These are phyloP conservation scores for Serripes groenlandicus DNA, from an alignment of 2,888 invertebrate genomes.

Conservation along the genomic window DNA sequence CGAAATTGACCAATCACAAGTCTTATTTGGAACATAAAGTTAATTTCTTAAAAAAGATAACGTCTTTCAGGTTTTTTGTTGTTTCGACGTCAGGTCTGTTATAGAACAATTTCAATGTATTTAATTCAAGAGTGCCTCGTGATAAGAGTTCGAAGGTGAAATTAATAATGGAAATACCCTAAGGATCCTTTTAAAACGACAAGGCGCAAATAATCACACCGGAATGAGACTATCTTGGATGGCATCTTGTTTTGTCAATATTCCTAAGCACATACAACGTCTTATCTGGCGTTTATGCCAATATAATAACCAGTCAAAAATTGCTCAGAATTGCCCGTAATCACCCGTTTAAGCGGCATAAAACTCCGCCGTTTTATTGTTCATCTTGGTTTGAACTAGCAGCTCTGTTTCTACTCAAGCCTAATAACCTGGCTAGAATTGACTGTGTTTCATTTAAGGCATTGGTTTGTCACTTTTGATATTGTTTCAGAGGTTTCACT, in stretches of 20 bases:
- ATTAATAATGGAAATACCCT: no score
- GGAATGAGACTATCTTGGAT: constrained; percentile 5
- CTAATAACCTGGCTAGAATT: constrained; percentile 58
- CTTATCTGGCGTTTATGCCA: constrained; percentile 24
- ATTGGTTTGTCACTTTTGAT: constrained; percentile 61
- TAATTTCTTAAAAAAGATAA: no score
- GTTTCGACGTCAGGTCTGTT: no score
- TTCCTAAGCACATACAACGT: constrained; percentile 1
- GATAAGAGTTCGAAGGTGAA: no score
- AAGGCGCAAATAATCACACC: constrained; percentile 15
- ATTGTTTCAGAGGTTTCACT: constrained; percentile 45
- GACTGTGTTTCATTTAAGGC: constrained; percentile 59
- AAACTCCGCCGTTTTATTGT: constrained; percentile 59
- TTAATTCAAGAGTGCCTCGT: no score
- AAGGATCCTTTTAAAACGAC: no score
- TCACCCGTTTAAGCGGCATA: constrained; percentile 55
- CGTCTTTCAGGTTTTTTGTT: no score
- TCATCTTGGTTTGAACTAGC: constrained; percentile 36
- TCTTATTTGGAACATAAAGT: no score
- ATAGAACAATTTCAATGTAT: no score
- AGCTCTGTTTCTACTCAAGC: constrained; percentile 57
- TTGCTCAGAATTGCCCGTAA: constrained; percentile 53
- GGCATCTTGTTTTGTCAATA: constrained; percentile 27
- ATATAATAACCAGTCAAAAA: constrained; percentile 22
- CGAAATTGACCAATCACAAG: no score